Base-by-base conservation (phyloP, 2,888 invertebrate species). In the Griposia aprilina region DNA sequence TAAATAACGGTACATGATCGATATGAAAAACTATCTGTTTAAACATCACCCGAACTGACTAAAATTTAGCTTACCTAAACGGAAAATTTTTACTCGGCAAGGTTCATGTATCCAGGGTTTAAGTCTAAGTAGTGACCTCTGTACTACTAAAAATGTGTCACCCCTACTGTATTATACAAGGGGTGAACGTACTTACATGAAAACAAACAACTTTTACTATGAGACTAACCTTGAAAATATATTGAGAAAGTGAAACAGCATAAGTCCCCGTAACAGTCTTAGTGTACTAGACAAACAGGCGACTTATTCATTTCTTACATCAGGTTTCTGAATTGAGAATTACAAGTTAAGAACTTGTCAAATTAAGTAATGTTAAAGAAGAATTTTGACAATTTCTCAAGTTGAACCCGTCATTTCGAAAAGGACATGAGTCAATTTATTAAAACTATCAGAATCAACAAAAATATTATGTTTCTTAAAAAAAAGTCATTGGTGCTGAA, bases 141-240 rank as follows among this genome's bases (percentile, higher is more conserved):
- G 17, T 52, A 41, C 26, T 10, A 60, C 23, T 5, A 50, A 5
- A 63, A 55, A 60, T 30, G 48, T 41, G 26, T 74, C 30, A 74
- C 65, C 45, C 45, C 36, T 57, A 23, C 17, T 41, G 30, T 5
- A 23, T 59, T 17, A 0, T 8, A n/a, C 13, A 36, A 15, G 52
- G 30, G 36, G 82, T 82, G 50, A 79, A 74, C 7, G 50, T 41
- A 11, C 45, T 17, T 13, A 13, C 4, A 67, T n/a, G 45, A 52
- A 82, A 74, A 79, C 81, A 81, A 73, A 81, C 81, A 81, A 79
- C n/a, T 81, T 81, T 74, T 81, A 66, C 41, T 59, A 36, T 36
- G 20, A 13, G 2, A 52, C 1, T 6, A 6, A 45, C 57, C 74
- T 74, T 81, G 81, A 45, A 68, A 60, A 74, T 50, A 60, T 13